A percentile compares a stretch with the other conserved stretches of the same genome.
These are phyloP conservation scores for Fissipunctia ypsillon DNA, from an alignment of 2,888 invertebrate species.

Conservation along the genomic window DNA sequence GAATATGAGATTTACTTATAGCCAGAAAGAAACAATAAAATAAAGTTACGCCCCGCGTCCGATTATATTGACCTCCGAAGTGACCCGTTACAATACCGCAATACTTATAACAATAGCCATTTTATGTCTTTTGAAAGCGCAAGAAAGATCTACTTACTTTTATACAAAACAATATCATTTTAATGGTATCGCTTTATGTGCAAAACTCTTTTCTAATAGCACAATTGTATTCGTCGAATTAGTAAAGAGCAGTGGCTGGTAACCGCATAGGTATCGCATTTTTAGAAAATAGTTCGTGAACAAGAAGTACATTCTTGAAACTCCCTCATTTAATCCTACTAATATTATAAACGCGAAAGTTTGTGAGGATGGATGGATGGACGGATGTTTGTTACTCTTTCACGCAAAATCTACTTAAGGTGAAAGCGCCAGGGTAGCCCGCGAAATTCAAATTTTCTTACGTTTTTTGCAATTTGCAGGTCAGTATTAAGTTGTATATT, in stretches of 20 bases:
- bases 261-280: too few relatives aligned
- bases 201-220: not conserved
- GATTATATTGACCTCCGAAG: constrained; percentile 11
- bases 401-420: too few relatives aligned
- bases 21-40: constrained; percentile 2
- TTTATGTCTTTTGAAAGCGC: constrained; percentile 27
- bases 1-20: not conserved
- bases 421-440: too few relatives aligned
- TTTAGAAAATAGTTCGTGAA: not conserved
- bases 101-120: not conserved
- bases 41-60: not conserved
- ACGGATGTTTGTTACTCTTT: too few relatives aligned
- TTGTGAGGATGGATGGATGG: too few relatives aligned
- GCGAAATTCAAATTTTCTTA: too few relatives aligned
- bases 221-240: not conserved
- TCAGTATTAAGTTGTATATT: too few relatives aligned
- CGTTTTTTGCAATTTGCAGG: too few relatives aligned
- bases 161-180: constrained; percentile 9
- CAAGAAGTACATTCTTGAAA: not conserved
- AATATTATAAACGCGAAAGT: too few relatives aligned
- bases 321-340: too few relatives aligned
- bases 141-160: not conserved
- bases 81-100: not conserved
- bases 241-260: not conserved
- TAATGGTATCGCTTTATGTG: not conserved